Evolutionary conservation across 64 coral and sea anemone genomes (phyloP).

Genomic region (Pocillopora verrucosa): DNA sequence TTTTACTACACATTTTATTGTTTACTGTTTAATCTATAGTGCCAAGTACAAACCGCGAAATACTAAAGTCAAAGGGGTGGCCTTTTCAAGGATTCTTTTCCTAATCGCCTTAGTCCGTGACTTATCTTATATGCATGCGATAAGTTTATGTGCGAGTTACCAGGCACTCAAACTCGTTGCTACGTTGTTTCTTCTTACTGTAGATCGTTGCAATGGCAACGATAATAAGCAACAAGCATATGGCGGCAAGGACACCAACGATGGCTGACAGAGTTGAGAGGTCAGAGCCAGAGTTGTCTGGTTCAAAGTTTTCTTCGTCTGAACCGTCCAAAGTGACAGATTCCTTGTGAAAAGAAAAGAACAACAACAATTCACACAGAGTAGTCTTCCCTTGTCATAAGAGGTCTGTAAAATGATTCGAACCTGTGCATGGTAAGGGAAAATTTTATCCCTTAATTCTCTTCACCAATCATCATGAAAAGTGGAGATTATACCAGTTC

Average conservation of each 20-base stretch:
- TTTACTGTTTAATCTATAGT: too few species aligned
- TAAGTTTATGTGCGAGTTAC: not conserved
- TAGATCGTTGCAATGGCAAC: not conserved
- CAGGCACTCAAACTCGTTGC: not conserved
- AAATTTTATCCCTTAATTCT: too few species aligned
- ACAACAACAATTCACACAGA: not conserved
- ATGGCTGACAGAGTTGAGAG: not conserved
- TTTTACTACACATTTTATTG: too few species aligned
- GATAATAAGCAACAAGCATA: not conserved
- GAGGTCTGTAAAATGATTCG: too few species aligned
- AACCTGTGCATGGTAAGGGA: too few species aligned
- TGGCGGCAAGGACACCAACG: not conserved
- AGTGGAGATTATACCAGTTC: too few species aligned
- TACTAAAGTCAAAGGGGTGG: not conserved
- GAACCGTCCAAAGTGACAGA: not conserved
- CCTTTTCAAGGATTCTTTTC: too few species aligned
- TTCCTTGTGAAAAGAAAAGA: not conserved
- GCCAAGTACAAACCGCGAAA: too few species aligned
- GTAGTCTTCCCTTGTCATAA: too few species aligned
- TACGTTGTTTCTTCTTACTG: not conserved
- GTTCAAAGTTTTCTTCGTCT: not conserved
- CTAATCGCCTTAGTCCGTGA: too few species aligned
- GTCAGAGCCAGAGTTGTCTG: not conserved
- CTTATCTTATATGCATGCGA: too few species aligned
- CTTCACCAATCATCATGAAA: too few species aligned